A percentile compares a stretch with the other conserved stretches of the same genome.
Evolutionary conservation across 2,797 vertebrate species (phyloP).

Genomic region (Gallirallus australis): DNA sequence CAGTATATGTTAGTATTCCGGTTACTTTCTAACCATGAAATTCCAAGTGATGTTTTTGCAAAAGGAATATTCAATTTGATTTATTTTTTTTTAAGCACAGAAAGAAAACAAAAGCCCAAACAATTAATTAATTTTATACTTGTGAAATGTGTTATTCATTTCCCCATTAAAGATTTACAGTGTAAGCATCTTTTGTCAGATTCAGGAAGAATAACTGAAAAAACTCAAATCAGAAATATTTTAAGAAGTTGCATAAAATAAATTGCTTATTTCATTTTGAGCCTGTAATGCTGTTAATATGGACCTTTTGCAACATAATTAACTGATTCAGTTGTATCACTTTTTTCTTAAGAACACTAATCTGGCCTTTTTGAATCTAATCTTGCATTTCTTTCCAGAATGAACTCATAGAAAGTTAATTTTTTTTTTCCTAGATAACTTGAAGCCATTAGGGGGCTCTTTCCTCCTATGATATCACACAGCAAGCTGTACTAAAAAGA

Average conservation of each 20-base stretch:
- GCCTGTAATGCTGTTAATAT: neutral
- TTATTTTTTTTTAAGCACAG: neutral
- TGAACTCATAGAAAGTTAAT: neutral
- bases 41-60: neutral
- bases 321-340: neutral
- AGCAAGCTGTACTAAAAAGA: neutral
- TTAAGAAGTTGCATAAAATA: neutral
- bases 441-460: constrained; percentile 78
- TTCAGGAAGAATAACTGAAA: neutral
- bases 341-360: constrained; percentile 32
- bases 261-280: neutral
- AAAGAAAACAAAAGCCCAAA: neutral
- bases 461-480: constrained; percentile 67
- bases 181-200: neutral
- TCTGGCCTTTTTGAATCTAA: neutral
- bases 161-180: neutral
- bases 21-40: neutral
- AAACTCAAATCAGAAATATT: neutral
- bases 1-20: neutral
- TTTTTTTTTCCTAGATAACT: constrained; percentile 38
- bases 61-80: neutral
- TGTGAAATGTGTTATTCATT: neutral
- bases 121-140: neutral
- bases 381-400: neutral
- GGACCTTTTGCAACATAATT: constrained; percentile 3